Base-by-base conservation (phyloP, 2,888 invertebrate species). In the Eilema griseolum region DNA sequence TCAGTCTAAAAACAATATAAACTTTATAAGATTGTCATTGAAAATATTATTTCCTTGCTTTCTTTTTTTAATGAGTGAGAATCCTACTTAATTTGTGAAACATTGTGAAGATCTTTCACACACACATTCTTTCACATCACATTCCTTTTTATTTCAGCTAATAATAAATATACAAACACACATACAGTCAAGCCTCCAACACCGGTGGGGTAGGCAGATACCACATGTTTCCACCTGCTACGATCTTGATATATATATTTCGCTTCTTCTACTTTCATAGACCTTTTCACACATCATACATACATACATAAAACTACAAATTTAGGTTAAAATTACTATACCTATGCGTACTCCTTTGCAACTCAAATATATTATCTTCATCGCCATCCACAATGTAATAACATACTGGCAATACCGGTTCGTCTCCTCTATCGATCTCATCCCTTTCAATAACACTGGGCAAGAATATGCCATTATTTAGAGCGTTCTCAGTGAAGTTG, bases 351-450 rank as follows among this genome's bases (percentile, higher is more conserved):
- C 96, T 96, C 26, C 96, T 96, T 83, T 98, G 97, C 28, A 99
- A 88, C 64, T 95, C 93, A 87, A 99, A 99, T 69, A 96, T 92
- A 12, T 96, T 96, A 24, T 96, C 96, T 26, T 97, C 97, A 86
- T 98, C 98, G 20, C 98, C 98, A 10, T 96, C 97, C n/a, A 98
- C 96, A 66, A 99, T 98, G 86, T 97, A 99, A 89, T 98, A 99
- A 87, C 99, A 99, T n/a, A 99, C 98, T 73, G 97, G 97, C 65
- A 97, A 96, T 64, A 97, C 96, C 0, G 97, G 97, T 81, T 98
- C 97, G 78, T 98, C 98, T 3, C 97, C 96, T 83, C 98, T 97
- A 83, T 98, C 98, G 24, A 98, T 96, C 83, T 97, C 98, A 87
- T 98, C 98, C 77, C 97, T 96, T 85, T 98, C 98, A 61, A 98